A percentile compares a stretch with the other conserved stretches of the same genome.
These are phyloP conservation scores for Zaprionus davidi DNA, from an alignment of 1,140 invertebrate species.

Conservation along the genomic window DNA sequence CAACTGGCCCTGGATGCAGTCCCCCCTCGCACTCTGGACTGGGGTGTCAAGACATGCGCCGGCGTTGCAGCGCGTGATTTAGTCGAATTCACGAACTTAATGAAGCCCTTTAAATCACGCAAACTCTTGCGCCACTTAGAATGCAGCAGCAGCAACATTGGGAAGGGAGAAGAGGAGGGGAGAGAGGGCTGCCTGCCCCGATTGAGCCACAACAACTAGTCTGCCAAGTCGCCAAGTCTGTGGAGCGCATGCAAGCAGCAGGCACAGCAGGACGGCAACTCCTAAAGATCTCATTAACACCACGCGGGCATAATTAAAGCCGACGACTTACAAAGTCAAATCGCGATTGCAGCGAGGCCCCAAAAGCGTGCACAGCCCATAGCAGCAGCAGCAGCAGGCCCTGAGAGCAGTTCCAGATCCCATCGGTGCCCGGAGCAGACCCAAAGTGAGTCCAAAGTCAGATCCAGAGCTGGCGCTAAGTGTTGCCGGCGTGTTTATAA, in stretches of 20 bases:
- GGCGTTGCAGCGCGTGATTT: slow-evolving; percentile 78
- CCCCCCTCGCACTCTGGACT: neutral
- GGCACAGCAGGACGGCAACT: slow-evolving; percentile 37
- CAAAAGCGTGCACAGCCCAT: slow-evolving; percentile 52
- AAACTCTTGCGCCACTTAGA: slow-evolving; percentile 79
- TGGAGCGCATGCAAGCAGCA: slow-evolving; percentile 41
- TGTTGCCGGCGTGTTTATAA: slow-evolving; percentile 69
- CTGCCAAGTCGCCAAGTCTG: slow-evolving; percentile 21
- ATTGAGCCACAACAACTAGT: slow-evolving; percentile 77
- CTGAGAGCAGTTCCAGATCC: slow-evolving; percentile 9
- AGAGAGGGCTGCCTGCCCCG: slow-evolving; percentile 3
- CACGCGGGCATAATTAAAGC: slow-evolving; percentile 83
- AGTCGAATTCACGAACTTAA: slow-evolving; percentile 84
- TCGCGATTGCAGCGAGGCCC: slow-evolving; percentile 68
- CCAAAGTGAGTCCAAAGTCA: neutral
- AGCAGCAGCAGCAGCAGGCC: slow-evolving; percentile 44
- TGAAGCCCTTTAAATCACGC: slow-evolving; percentile 84
- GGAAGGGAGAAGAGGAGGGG: neutral
- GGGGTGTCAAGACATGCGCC: slow-evolving; percentile 76
- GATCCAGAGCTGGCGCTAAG: slow-evolving; percentile 65
- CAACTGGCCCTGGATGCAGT: slow-evolving; percentile 5
- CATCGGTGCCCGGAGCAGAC: neutral
- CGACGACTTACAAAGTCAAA: slow-evolving; percentile 69
- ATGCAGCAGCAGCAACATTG: slow-evolving; percentile 28
- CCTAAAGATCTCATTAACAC: slow-evolving; percentile 83